A percentile compares a stretch with the other conserved stretches of the same genome.
Conservation (phyloP, 2,113 vertebrate genomes). For the Holacanthus passer region DNA sequence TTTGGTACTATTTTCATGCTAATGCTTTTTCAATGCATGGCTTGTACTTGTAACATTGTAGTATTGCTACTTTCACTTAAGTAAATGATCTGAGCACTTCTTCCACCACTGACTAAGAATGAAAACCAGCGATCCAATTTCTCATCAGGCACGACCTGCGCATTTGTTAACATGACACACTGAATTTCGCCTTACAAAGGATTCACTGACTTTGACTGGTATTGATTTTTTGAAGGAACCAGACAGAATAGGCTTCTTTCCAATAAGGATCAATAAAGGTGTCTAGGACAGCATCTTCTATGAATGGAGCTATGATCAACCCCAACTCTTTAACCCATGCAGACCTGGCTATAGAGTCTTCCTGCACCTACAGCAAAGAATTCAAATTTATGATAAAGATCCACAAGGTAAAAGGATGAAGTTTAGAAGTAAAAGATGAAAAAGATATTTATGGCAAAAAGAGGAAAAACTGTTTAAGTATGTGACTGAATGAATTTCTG, state of each 20-base stretch:
- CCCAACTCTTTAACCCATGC: background rate
- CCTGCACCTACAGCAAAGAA: background rate
- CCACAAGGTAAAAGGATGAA: background rate
- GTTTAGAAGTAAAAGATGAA: background rate
- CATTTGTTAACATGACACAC: background rate
- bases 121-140: background rate
- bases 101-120: background rate
- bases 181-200: constrained; percentile 9
- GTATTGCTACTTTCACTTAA: background rate
- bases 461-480: background rate
- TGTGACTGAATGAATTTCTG: background rate
- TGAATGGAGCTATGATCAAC: constrained; percentile 20
- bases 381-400: background rate
- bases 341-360: background rate
- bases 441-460: background rate
- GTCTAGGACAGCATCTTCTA: constrained; percentile 43
- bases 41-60: background rate
- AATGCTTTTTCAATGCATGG: background rate
- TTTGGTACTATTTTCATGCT: background rate
- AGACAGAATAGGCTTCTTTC: constrained; percentile 53
- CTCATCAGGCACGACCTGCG: background rate
- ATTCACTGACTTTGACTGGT: constrained; percentile 37
- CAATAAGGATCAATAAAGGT: constrained; percentile 64
- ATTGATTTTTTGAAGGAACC: constrained; percentile 63
- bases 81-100: background rate